Conservation (phyloP, 2,888 invertebrate species). For the Chalcis sispes region DNA sequence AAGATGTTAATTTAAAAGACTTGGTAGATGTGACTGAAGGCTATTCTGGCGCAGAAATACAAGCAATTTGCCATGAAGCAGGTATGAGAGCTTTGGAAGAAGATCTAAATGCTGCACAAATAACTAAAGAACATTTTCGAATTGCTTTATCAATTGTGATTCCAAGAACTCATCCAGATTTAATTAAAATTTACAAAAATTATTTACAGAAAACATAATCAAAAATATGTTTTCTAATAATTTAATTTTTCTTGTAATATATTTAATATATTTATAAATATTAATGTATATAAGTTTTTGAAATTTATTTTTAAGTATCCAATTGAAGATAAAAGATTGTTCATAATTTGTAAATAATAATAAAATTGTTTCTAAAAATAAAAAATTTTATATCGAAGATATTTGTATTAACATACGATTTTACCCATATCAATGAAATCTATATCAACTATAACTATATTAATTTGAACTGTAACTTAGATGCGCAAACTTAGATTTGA, state of each 20-base stretch:
- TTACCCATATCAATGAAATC: too few species aligned
- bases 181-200: constrained; percentile 85
- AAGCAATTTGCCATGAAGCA: constrained; percentile 94
- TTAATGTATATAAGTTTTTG: too few species aligned
- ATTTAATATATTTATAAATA: background rate
- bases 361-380: too few species aligned
- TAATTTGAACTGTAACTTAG: too few species aligned
- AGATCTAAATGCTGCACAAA: constrained; percentile 80
- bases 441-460: too few species aligned
- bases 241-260: constrained; percentile 3
- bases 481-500: too few species aligned
- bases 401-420: too few species aligned
- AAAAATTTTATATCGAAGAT: too few species aligned
- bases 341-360: too few species aligned
- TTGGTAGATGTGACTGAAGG: constrained; percentile 85
- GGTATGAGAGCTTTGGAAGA: constrained; percentile 90
- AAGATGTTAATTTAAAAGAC: constrained; percentile 81
- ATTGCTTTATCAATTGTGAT: constrained; percentile 83
- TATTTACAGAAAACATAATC: constrained; percentile 75
- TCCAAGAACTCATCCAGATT: constrained; percentile 85
- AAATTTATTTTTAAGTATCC: too few species aligned
- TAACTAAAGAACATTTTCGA: constrained; percentile 85
- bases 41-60: constrained; percentile 96
- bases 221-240: background rate
- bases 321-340: too few species aligned